A percentile compares a stretch with the other conserved stretches of the same genome.
These are phyloP conservation scores for Odontocolon sp. DNA, from an alignment of 2,888 invertebrate species.

Conservation along the genomic window DNA sequence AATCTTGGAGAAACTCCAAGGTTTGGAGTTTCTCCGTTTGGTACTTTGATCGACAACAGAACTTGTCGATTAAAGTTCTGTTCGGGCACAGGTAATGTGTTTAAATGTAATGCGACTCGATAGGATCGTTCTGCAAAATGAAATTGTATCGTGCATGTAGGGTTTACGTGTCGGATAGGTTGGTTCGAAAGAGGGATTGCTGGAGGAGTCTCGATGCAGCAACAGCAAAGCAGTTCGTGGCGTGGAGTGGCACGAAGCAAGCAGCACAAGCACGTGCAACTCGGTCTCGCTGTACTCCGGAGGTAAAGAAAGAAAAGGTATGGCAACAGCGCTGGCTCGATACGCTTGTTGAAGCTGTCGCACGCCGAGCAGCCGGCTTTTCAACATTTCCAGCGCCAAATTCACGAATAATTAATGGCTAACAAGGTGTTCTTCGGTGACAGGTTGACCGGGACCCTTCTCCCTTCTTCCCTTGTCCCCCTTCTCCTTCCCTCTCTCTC, in stretches of 20 bases:
- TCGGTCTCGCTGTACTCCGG: slow-evolving; percentile 35
- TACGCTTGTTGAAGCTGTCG: slow-evolving; percentile 61
- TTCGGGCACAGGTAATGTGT: too few species aligned
- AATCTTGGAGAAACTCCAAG: too few species aligned
- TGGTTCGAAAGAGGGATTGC: slow-evolving; percentile 49
- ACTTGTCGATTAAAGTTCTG: too few species aligned
- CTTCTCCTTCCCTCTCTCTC: slow-evolving; percentile 6
- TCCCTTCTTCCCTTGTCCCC: not conserved
- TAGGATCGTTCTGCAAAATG: slow-evolving; percentile 70
- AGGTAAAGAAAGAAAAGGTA: slow-evolving; percentile 56
- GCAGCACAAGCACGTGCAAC: slow-evolving; percentile 43
- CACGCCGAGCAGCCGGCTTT: slow-evolving; percentile 58
- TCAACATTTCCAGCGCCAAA: slow-evolving; percentile 60
- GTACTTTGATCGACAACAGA: too few species aligned
- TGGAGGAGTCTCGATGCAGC: slow-evolving; percentile 40
- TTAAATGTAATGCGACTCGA: slow-evolving; percentile 47
- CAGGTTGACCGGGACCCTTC: slow-evolving; percentile 49
- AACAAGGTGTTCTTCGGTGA: slow-evolving; percentile 60
- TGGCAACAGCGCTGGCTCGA: slow-evolving; percentile 59
- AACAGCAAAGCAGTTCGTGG: slow-evolving; percentile 23
- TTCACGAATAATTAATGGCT: slow-evolving; percentile 62
- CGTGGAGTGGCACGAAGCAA: not conserved
- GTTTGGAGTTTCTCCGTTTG: too few species aligned
- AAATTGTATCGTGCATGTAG: slow-evolving; percentile 71
- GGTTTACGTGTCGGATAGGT: slow-evolving; percentile 60